A percentile compares a stretch with the other conserved stretches of the same genome.
Conservation (phyloP, 2,797 vertebrate species). For the Coregonus suidteri region DNA sequence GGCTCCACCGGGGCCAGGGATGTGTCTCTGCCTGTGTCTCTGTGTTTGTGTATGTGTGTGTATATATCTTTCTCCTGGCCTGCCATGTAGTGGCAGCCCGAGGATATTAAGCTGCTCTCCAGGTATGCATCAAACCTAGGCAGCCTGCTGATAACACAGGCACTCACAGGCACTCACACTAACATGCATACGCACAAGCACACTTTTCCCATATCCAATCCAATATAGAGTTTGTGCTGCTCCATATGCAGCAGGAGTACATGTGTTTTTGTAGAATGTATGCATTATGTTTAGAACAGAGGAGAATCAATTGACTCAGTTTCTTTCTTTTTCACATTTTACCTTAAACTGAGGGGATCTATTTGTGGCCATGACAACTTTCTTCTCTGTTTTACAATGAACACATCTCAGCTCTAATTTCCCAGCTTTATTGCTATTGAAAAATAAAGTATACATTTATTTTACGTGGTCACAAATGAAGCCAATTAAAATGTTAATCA, state of each 20-base stretch:
- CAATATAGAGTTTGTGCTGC: background rate
- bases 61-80: slow-evolving; percentile 60
- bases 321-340: slow-evolving; percentile 27
- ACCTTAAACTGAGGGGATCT: slow-evolving; percentile 32
- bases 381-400: slow-evolving; percentile 41
- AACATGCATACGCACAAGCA: background rate
- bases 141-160: slow-evolving; percentile 65
- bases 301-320: background rate
- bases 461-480: slow-evolving; percentile 73
- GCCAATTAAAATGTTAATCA: slow-evolving; percentile 81
- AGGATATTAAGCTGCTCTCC: slow-evolving; percentile 78
- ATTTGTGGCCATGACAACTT: slow-evolving; percentile 32
- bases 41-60: slow-evolving; percentile 13
- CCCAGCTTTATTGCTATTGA: slow-evolving; percentile 53
- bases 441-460: slow-evolving; percentile 68
- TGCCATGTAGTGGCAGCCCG: slow-evolving; percentile 71
- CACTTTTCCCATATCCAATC: background rate
- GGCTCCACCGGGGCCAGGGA: slow-evolving; percentile 78
- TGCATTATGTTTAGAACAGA: background rate
- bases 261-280: background rate
- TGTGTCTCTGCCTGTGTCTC: slow-evolving; percentile 38
- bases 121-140: slow-evolving; percentile 76
- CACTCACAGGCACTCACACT: slow-evolving; percentile 25
- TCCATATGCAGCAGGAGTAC: background rate
- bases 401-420: slow-evolving; percentile 42